Percentiles rank a stretch among this genome's conserved stretches.
These are phyloP conservation scores for Macroglossus sobrinus DNA, from an alignment of 2,113 vertebrate species.

Conservation along the genomic window DNA sequence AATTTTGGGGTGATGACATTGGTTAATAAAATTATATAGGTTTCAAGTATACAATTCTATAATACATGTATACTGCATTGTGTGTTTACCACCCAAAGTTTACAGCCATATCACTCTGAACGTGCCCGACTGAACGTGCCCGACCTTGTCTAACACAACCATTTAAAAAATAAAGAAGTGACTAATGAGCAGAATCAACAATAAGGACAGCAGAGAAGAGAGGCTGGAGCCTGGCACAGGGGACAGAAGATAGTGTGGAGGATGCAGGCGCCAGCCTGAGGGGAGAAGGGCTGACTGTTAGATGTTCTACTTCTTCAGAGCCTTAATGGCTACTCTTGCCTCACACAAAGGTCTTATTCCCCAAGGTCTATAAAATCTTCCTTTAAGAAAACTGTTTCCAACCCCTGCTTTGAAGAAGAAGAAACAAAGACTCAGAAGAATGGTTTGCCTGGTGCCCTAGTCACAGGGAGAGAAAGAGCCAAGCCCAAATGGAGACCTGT, in stretches of 20 bases:
- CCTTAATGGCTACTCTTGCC: no score
- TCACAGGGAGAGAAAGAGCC: neutral
- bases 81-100: no score
- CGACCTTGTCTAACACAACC: no score
- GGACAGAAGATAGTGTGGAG: neutral
- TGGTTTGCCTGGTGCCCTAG: neutral
- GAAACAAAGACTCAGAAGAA: neutral
- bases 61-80: no score
- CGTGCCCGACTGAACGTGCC: no score
- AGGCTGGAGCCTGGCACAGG: neutral
- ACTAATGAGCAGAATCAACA: neutral
- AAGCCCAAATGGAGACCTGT: neutral
- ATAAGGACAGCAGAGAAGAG: neutral
- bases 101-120: no score
- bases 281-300: neutral
- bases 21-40: no score
- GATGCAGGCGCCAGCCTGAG: accelerated
- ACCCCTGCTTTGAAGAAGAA: neutral
- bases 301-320: neutral
- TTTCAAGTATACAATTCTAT: no score
- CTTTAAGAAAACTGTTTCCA: neutral
- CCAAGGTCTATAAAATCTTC: neutral
- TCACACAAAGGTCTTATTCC: neutral
- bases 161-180: neutral
- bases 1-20: no score